These are phyloP conservation scores for Propithecus coquereli DNA, from an alignment of 2,113 vertebrate genomes.

Conservation along the genomic window DNA sequence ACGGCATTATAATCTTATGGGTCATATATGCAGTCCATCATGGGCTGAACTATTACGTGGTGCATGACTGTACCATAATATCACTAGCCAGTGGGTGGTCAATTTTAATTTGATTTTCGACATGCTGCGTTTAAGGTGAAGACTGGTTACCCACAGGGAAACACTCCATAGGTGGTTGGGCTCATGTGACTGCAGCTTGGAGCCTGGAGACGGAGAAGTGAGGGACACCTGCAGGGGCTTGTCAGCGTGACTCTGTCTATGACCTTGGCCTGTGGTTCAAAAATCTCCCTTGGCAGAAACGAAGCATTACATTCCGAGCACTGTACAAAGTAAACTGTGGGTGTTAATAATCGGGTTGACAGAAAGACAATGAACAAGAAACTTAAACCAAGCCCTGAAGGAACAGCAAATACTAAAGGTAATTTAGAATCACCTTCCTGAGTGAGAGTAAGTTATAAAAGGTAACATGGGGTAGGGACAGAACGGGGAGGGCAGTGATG, in stretches of 20 bases:
- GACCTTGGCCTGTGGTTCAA: background rate
- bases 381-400: background rate
- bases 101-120: background rate
- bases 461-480: accelerated
- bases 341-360: background rate
- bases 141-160: background rate
- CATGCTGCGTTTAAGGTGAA: background rate
- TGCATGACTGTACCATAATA: background rate
- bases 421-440: background rate
- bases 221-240: background rate
- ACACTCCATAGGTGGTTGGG: background rate
- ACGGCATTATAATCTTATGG: background rate
- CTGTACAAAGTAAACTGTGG: background rate
- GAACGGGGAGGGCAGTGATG: accelerated
- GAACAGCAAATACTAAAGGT: background rate
- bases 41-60: background rate
- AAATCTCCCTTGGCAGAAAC: background rate
- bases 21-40: background rate
- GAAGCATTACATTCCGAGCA: background rate
- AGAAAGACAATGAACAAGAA: background rate
- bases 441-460: background rate
- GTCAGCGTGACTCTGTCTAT: background rate
- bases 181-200: background rate
- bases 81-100: background rate
- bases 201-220: background rate